Base-by-base conservation (phyloP, 2,888 invertebrate genomes). In the Caenorhabditis angaria region DNA sequence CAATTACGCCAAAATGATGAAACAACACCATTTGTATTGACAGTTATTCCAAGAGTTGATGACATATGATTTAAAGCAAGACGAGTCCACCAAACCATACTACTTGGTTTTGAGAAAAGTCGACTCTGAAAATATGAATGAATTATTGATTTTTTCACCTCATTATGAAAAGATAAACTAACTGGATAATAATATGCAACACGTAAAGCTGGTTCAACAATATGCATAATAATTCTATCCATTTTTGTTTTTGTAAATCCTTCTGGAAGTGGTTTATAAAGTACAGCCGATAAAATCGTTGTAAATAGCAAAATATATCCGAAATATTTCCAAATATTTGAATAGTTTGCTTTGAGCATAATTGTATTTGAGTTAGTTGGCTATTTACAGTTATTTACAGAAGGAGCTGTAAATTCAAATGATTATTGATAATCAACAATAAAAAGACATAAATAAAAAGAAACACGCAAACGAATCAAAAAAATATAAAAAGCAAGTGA, bases 121-220 rank as follows among this genome's bases (percentile, higher is more conserved):
- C 70, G 74, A 54, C 76, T 78, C 81, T 81, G 76, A 10, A 78
- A 65, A 47, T 24, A 18, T 25, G 22, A 27, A 27, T 20, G 6
- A 24, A 54, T 22, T 28, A 27, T 54, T 14, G 48, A 8, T n/a
- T 12, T 18, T 10, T n/a, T n/a, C 12, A 12, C 20, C 5, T 57
- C 3, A 57, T 57, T 57, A 27, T 18, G 20, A 65, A 53, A 22
- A 51, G 32, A 54, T 18, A 5, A 27, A 35, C 74, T 55, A 22
- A 82, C 83, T 64, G 83, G 83, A 64, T 82, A 83, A 48, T 77
- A 78, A 62, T 83, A 83, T 18, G 74, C 66, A 1, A 82, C 58
- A 22, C 83, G 73, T 5, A 83, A 66, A 2, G 70, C 73, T 48
- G 78, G 76, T 50, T 83, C 83, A 32, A 80, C 75, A 51, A 82